Evolutionary conservation across 2,113 vertebrate genomes (phyloP).

Genomic region (Raja brachyura): DNA sequence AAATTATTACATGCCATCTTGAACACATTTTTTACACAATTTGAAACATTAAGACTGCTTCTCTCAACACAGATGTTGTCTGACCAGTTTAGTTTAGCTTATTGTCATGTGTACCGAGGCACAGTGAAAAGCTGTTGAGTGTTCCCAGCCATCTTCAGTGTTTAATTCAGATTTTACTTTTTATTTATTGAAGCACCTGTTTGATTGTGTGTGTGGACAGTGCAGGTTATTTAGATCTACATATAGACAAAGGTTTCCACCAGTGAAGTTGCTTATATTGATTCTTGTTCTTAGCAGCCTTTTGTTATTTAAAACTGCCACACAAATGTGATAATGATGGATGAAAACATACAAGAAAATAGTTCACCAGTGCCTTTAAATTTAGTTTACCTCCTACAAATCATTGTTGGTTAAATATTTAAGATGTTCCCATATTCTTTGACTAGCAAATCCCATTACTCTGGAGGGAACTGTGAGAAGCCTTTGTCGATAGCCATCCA

Average conservation of each 20-base stretch:
- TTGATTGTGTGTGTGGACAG: background rate
- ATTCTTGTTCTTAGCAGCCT: background rate
- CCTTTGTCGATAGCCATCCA: background rate
- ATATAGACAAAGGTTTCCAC: background rate
- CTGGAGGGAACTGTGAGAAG: background rate
- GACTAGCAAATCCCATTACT: background rate
- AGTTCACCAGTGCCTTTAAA: background rate
- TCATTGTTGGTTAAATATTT: slow-evolving; percentile 28
- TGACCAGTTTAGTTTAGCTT: too few species aligned
- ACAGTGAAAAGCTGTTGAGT: too few species aligned
- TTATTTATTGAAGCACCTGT: background rate
- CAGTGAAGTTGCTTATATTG: background rate
- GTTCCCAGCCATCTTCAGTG: background rate
- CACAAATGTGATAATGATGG: slow-evolving; percentile 22
- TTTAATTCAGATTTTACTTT: background rate
- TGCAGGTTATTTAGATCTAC: background rate
- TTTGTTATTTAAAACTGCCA: slow-evolving; percentile 7
- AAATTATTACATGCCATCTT: background rate
- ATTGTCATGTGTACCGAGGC: too few species aligned
- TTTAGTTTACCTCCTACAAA: background rate
- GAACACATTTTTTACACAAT: too few species aligned
- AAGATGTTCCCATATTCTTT: slow-evolving; percentile 2
- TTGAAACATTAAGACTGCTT: background rate
- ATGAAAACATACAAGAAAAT: background rate
- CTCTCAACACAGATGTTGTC: background rate